Base-by-base conservation (phyloP, 1,140 invertebrate genomes). In the Monochamus saltuarius region DNA sequence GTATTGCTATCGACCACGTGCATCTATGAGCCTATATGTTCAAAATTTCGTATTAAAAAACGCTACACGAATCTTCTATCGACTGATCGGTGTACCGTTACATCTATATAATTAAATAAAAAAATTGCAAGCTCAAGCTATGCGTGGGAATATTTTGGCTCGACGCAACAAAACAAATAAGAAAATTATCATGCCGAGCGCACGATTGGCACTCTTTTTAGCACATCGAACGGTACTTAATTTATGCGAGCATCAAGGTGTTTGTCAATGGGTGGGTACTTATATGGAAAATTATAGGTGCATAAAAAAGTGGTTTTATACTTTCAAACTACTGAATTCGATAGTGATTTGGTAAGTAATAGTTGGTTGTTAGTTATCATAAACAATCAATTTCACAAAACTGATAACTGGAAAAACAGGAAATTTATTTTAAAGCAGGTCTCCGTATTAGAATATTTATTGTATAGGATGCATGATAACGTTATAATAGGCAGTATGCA, bases 181-280 rank as follows among this genome's bases (percentile, higher is more conserved):
- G 22, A 50, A 29, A 19, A 29, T 50, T 50, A 34, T 50, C 2
- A 35, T 50, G 47, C 29, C 29, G 19, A 1, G 29, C 2, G 47
- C n/a, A 14, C 22, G 47, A 16, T 19, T 9, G 47, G 13, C 47
- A 29, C 7, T 50, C 17, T 19, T 50, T 42, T 50, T 50, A 50
- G 47, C 19, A 13, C 47, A 50, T 29, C 47, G 17, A 50, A 50
- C 47, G 47, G 47, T 50, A 50, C 47, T 50, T 34, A 50, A 50
- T 50, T 50, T 50, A 10, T 19, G 17, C n/a, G 47, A 13, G 2
- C 22, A 6, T 29, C 22, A 29, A 29, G 22, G 22, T 29, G 22
- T 29, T 29, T 29, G 22, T 29, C 22, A 29, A 29, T 29, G 22
- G 22, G 22, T 29, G 22, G 22, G 22, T 29, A 29, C 22, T 29